These are phyloP conservation scores for Sebastes fasciatus DNA, from an alignment of 2,113 vertebrate genomes.

Conservation along the genomic window DNA sequence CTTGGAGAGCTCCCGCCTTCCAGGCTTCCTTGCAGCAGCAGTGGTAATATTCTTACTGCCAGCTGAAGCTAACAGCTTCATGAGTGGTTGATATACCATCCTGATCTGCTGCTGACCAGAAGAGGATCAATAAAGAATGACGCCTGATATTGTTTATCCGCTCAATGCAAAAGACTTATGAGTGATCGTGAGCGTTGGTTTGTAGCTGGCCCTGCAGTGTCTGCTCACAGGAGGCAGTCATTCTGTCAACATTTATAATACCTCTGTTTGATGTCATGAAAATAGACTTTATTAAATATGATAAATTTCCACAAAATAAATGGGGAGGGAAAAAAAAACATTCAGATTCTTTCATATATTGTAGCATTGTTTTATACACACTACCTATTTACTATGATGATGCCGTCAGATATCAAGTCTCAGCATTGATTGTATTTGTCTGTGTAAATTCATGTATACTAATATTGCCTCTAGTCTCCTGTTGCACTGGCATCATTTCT, in stretches of 20 bases:
- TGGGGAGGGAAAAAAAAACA: background rate
- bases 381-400: slow-evolving; percentile 55
- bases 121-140: slow-evolving; percentile 46
- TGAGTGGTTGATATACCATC: slow-evolving; percentile 33
- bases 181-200: slow-evolving; percentile 33
- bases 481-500: slow-evolving; percentile 49
- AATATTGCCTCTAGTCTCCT: slow-evolving; percentile 33
- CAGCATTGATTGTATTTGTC: slow-evolving; percentile 67
- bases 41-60: slow-evolving; percentile 47
- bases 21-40: slow-evolving; percentile 13
- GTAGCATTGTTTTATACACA: slow-evolving; percentile 69
- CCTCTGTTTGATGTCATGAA: slow-evolving; percentile 44
- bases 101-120: slow-evolving; percentile 42
- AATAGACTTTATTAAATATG: slow-evolving; percentile 11
- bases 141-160: slow-evolving; percentile 42
- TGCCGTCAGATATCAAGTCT: slow-evolving; percentile 46
- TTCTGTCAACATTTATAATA: slow-evolving; percentile 36
- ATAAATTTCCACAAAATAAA: slow-evolving; percentile 37
- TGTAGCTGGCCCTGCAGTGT: slow-evolving; percentile 49
- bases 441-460: slow-evolving; percentile 49
- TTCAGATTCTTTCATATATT: slow-evolving; percentile 41
- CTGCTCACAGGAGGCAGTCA: slow-evolving; percentile 39
- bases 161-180: slow-evolving; percentile 49
- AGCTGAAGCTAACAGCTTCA: slow-evolving; percentile 46
- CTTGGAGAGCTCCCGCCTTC: slow-evolving; percentile 39